phyloP scores from a whole-genome alignment of 1,140 invertebrate genomes.

The Drosophila persimilis region DNA sequence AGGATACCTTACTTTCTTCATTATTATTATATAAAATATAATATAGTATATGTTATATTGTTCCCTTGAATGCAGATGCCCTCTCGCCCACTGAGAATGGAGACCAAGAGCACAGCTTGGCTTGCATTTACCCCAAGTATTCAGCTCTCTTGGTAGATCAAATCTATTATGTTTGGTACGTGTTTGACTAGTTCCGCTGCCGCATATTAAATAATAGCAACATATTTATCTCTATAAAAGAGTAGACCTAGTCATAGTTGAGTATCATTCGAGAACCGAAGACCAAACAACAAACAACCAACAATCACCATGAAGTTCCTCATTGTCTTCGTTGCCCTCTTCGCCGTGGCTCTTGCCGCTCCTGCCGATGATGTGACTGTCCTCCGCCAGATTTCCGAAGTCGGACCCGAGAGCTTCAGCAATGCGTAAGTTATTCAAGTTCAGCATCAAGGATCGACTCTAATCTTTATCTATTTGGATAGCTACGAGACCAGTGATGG shows the following conservation, averaged over 20 bases:
- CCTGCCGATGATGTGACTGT: constrained; percentile 51
- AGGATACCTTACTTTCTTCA: not conserved
- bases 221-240: not conserved
- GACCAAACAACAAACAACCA: constrained; percentile 19
- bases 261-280: constrained; percentile 5
- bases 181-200: constrained; percentile 19
- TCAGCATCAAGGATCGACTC: not conserved
- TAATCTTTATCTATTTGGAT: constrained; percentile 3
- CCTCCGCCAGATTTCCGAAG: constrained; percentile 76
- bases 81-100: no score
- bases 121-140: no score
- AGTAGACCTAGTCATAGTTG: not conserved
- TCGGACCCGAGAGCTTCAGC: constrained; percentile 82
- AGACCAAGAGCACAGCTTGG: no score
- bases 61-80: no score
- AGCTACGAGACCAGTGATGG: constrained; percentile 59
- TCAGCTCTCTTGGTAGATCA: no score
- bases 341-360: constrained; percentile 68
- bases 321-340: constrained; percentile 69
- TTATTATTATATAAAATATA: no score
- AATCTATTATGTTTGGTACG: not conserved
- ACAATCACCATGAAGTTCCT: constrained; percentile 69
- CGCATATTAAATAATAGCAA: no score
- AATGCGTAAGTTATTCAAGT: constrained; percentile 82
- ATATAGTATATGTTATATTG: no score